These are phyloP conservation scores for Dimorphilus gyrociliatus DNA, from an alignment of 2,888 invertebrate species.

Conservation along the genomic window DNA sequence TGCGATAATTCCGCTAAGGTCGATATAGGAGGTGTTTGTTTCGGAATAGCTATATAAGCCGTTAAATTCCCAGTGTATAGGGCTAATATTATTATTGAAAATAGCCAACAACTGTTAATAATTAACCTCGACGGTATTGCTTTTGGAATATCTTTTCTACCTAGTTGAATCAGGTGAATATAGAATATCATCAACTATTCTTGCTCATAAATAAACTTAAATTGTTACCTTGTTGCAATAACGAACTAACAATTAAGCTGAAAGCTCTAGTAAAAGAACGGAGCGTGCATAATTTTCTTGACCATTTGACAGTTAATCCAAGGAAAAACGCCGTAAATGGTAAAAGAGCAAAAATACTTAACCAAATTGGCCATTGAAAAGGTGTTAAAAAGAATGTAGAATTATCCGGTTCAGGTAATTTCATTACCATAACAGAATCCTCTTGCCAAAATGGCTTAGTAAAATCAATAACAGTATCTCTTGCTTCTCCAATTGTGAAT, in stretches of 20 bases:
- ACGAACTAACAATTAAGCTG: no score
- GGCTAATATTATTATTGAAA: conserved; percentile 6
- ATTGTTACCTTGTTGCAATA: no score
- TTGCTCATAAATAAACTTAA: no score
- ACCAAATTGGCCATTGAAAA: conserved; percentile 1
- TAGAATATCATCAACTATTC: no score
- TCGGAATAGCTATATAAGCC: conserved; percentile 8
- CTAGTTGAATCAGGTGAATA: no score
- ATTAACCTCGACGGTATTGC: conserved; percentile 4
- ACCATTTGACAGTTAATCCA: conserved; percentile 5
- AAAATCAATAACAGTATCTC: conserved; percentile 8
- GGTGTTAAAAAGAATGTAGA: conserved; percentile 6
- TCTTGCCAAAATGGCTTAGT: conserved; percentile 8
- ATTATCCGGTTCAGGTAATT: conserved; percentile 4
- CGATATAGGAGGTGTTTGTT: conserved; percentile 3
- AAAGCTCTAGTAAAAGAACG: no score
- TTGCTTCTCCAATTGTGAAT: conserved; percentile 6
- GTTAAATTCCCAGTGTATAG: conserved; percentile 9
- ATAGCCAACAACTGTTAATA: conserved; percentile 7
- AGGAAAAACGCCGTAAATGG: neutral
- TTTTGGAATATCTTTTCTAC: no score
- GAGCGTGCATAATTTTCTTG: no score
- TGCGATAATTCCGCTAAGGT: conserved; percentile 6
- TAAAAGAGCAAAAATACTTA: neutral
- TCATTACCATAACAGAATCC: conserved; percentile 7